Conservation (phyloP, 2,888 invertebrate species). For the Phyto melanocephala region DNA sequence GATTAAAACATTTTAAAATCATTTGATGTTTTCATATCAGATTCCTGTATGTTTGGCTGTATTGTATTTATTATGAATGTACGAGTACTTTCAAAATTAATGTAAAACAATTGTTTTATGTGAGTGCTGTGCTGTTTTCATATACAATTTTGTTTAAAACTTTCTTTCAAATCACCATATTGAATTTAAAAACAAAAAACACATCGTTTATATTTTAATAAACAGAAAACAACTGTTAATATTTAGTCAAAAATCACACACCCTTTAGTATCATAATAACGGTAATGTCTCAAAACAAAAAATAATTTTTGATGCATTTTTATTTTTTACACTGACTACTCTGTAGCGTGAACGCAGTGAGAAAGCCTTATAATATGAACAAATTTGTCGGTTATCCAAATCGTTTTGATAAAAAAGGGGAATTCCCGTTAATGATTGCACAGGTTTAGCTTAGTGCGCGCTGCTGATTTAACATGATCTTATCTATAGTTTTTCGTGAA, state of each 20-base stretch:
- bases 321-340: too few relatives aligned
- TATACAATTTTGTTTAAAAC: slow-evolving; percentile 21
- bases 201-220: slow-evolving; percentile 4
- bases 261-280: slow-evolving; percentile 13
- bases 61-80: background rate
- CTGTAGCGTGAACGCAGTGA: too few relatives aligned
- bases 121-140: background rate
- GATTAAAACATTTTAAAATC: slow-evolving; percentile 56
- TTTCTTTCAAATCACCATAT: slow-evolving; percentile 49
- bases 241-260: slow-evolving; percentile 41
- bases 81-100: slow-evolving; percentile 58
- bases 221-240: background rate
- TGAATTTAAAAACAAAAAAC: slow-evolving; percentile 16
- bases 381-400: too few relatives aligned
- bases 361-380: too few relatives aligned
- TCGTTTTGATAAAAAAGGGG: too few relatives aligned
- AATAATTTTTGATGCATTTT: too few relatives aligned
- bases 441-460: too few relatives aligned
- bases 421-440: too few relatives aligned
- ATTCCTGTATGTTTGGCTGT: slow-evolving; percentile 12
- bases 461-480: too few relatives aligned
- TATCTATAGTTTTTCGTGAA: too few relatives aligned
- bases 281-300: too few relatives aligned
- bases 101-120: slow-evolving; percentile 54
- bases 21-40: slow-evolving; percentile 58